Evolutionary conservation across 1,140 invertebrate species (phyloP), one percentile per base, ranked within the genome.

Genomic region (Steinernema feltiae): DNA sequence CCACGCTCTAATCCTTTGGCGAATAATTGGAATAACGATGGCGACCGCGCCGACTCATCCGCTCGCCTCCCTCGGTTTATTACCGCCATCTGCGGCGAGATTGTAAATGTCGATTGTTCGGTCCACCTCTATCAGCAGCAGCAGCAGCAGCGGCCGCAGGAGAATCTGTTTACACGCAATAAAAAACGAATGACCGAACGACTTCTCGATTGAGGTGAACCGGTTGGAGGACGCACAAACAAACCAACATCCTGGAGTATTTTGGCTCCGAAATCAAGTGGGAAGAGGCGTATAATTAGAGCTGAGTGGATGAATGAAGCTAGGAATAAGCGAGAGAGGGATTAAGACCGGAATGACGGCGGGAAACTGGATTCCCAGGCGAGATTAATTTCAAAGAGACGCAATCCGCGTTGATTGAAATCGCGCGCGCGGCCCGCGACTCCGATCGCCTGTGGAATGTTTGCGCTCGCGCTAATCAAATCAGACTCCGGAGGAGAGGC

Each of bases 351-450:
- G 15, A 3, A 3, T 3, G 53, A 21, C 7, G 53, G 53, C 12
- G 53, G 53, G 15, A 27, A 63, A 63, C 53, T 63, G 24, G 53
- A 63, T 63, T 63, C 41, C 7, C 41, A 46, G n/a, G n/a, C n/a
- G n/a, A 27, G 53, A 63, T 63, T 63, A 63, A 63, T 63, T 63
- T 63, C 53, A 63, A n/a, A n/a, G 24, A n/a, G n/a, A n/a, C n/a
- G 53, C 53, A 63, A 63, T 63, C 53, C n/a, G 53, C 53, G 12
- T 63, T 17, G 53, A 63, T 63, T 63, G 53, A 63, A 27, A 63
- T 63, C 24, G 53, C 53, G 53, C 41, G 41, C 41, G 53, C 3
- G 15, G 15, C 53, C 15, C 15, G 15, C 15, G 53, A 7, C 53
- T 7, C 24, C 53, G 53, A 63, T 63, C 53, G 53, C 53, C 24